phyloP scores from a whole-genome alignment of 2,888 invertebrate species.

The Eilema sororculum region DNA sequence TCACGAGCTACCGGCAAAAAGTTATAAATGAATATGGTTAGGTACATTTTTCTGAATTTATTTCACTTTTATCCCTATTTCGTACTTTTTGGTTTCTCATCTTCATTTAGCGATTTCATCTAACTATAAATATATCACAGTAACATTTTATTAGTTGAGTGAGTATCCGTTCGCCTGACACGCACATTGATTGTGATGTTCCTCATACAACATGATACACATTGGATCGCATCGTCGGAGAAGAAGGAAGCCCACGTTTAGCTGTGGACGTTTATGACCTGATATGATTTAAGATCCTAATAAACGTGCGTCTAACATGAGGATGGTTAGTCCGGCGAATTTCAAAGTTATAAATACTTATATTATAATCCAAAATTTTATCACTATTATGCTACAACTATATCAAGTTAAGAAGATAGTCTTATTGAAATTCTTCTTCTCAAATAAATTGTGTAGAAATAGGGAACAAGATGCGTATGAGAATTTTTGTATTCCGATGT shows the following conservation, averaged over 20 bases:
- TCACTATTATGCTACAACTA: neutral
- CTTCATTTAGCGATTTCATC: too few species aligned
- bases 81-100: too few species aligned
- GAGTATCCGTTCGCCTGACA: conserved; percentile 12
- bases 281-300: conserved; percentile 24
- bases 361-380: neutral
- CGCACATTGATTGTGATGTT: conserved; percentile 16
- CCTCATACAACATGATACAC: conserved; percentile 21
- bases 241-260: conserved; percentile 23
- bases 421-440: conserved; percentile 40
- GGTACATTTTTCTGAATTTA: too few species aligned
- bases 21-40: too few species aligned
- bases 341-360: conserved; percentile 3
- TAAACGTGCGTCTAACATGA: conserved; percentile 13
- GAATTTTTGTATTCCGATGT: neutral
- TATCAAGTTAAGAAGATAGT: neutral
- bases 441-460: neutral
- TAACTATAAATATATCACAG: neutral
- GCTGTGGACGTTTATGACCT: conserved; percentile 20
- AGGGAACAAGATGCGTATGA: neutral
- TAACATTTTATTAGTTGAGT: conserved; percentile 5
- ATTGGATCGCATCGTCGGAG: conserved; percentile 16
- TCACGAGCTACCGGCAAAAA: too few species aligned
- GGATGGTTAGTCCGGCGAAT: neutral
- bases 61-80: too few species aligned